Evolutionary conservation across 1,140 invertebrate species (phyloP), one percentile per base, ranked within the genome.

Genomic region (Panagrolaimus sp.): DNA sequence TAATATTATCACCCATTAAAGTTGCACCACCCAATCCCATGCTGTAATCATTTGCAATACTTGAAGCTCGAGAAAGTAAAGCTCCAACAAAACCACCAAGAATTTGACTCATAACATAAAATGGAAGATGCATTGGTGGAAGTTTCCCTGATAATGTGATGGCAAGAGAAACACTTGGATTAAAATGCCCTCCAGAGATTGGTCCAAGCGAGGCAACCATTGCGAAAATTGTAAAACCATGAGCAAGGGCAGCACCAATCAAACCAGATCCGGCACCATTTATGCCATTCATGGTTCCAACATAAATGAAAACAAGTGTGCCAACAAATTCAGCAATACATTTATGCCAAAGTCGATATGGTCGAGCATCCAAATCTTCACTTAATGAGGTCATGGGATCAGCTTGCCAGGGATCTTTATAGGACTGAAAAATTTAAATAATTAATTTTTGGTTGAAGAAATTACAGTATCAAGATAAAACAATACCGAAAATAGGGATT

Each of bases 121-220:
- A 67, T 12, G 78, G 62, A 3, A 76, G 73, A 17, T 79, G 66
- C 6, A 73, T 14, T 0, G 73, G 62, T 9, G 52, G 32, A 8
- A 84, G 74, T 1, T 73, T 80, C 0, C 83, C 80, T 17, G 74
- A 52, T 24, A 83, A 28, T 7, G 72, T 70, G 0, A 83, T 69
- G 3, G 75, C 82, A 24, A 82, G 44, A 0, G 84, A 83, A 1
- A 85, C 83, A 0, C 78, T 83, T 32, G 83, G 83, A 64, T 84
- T 84, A 63, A 84, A 75, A 66, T 85, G 83, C 15, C 76, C 84
- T n/a, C 84, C 84, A 1, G 12, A n/a, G 14, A 64, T 43, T n/a
- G n/a, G 28, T 2, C 63, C 63, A 4, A 64, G 63, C 0, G 28
- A 43, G 1, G 63, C 8, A 17, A 43, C 63, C 28, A 64, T 8